phyloP scores from a whole-genome alignment of 2,888 invertebrate species.

The Chalcis sispes region DNA sequence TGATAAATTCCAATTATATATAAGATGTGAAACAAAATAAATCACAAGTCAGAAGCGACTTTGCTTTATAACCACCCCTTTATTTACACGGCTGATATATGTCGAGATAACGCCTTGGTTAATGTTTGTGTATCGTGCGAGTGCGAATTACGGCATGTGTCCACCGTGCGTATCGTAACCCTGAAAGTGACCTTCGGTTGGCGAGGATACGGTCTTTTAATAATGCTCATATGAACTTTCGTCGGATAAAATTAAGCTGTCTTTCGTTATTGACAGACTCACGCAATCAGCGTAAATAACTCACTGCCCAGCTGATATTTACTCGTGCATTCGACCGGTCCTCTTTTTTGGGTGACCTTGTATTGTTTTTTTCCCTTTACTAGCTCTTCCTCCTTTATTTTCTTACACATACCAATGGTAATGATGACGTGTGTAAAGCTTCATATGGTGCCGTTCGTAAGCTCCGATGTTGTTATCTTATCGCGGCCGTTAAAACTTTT shows the following conservation, averaged over 20 bases:
- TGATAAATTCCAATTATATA: slow-evolving; percentile 10
- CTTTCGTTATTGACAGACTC: background rate
- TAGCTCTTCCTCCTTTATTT: background rate
- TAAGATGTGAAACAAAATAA: slow-evolving; percentile 6
- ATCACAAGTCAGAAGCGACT: background rate
- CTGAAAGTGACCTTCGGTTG: slow-evolving; percentile 18
- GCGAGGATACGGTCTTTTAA: background rate
- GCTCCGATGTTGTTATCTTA: background rate
- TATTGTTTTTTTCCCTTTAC: background rate
- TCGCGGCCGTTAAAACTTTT: background rate
- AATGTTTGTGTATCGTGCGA: slow-evolving; percentile 26
- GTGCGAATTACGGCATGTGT: too few species aligned
- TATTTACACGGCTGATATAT: background rate
- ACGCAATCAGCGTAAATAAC: too few species aligned
- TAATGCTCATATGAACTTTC: background rate
- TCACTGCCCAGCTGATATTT: too few species aligned
- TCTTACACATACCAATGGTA: background rate
- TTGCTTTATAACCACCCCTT: too few species aligned
- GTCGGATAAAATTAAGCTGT: background rate
- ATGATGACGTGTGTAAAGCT: too few species aligned
- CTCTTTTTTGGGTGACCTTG: background rate
- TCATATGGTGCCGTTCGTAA: too few species aligned
- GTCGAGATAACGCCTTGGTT: slow-evolving; percentile 14
- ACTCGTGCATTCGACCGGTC: too few species aligned
- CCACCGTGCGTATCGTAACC: background rate